Evolutionary conservation across 2,113 vertebrate species (phyloP).

Genomic region (Eulemur rufifrons): DNA sequence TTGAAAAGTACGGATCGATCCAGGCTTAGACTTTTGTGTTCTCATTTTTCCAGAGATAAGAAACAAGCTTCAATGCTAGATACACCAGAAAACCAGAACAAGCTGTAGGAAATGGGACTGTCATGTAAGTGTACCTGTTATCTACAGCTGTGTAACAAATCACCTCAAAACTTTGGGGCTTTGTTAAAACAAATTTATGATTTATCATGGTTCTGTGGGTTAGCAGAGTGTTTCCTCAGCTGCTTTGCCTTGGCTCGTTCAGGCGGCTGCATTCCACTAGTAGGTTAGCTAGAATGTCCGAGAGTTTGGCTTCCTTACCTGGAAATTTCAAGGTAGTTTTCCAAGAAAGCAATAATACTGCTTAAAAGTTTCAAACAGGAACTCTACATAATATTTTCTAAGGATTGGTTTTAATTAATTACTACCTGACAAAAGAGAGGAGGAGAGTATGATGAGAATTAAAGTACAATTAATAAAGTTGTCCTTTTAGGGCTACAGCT

Average conservation of each 20-base stretch:
- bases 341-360: background rate
- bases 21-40: background rate
- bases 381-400: background rate
- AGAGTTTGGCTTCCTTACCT: background rate
- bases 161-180: background rate
- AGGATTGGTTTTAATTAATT: slow-evolving; percentile 41
- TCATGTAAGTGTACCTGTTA: background rate
- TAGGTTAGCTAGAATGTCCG: background rate
- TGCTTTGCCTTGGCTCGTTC: background rate
- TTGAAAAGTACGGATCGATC: background rate
- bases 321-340: background rate
- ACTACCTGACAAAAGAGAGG: background rate
- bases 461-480: background rate
- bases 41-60: background rate
- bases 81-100: background rate
- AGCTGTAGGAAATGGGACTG: background rate
- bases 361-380: background rate
- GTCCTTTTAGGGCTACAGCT: background rate
- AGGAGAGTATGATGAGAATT: background rate
- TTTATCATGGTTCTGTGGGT: background rate
- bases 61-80: background rate
- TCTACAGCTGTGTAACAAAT: background rate
- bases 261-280: background rate
- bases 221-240: background rate
- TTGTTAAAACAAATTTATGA: background rate